Base-by-base conservation (phyloP, 2,888 invertebrate genomes). In the Caenorhabditis wallacei region DNA sequence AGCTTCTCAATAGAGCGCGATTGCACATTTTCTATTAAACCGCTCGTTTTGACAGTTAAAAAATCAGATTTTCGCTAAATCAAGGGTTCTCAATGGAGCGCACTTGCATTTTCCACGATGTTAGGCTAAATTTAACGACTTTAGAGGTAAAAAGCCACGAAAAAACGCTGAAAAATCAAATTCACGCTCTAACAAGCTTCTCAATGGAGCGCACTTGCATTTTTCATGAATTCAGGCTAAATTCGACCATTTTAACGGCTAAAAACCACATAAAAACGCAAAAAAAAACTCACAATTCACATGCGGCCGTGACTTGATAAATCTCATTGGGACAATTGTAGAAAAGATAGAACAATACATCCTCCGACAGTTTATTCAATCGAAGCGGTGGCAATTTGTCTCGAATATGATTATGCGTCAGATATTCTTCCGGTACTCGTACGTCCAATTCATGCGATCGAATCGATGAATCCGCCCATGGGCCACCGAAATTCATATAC, bases 311-410 rank as follows among this genome's bases (percentile, higher is more conserved):
- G 92, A 98, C 94, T 94, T 99, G 99, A 94, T 98, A 95, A 91
- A 97, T 95, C 94, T 99, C 98, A 91, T 98, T 97, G 92, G 97
- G 96, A 94, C 97, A 98, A 94, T 97, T 98, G 94, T 99, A 99
- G 94, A 98, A 99, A 94, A 99, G 95, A 94, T 97, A 99, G 94
- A 99, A 99, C 91, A 99, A 94, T 92, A 98, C 95, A 94, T 99
- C 98, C 94, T 99, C 99, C 35, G 89, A 86, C 13, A 90, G 97
- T 94, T 97, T 95, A 94, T 95, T 96, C 93, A 98, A 94, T 94
- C 97, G 96, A 93, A 99, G 95, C 91, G 96, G 95, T 90, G 98
- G 97, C 93, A 93, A 92, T 91, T 93, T 93, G 43, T 94, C 93
- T 94, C 95, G 94, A 93, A 99, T 98, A 92, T 96, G 95, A 90